phyloP scores from a whole-genome alignment of 2,888 invertebrate species.

The Horisme vitalbata region DNA sequence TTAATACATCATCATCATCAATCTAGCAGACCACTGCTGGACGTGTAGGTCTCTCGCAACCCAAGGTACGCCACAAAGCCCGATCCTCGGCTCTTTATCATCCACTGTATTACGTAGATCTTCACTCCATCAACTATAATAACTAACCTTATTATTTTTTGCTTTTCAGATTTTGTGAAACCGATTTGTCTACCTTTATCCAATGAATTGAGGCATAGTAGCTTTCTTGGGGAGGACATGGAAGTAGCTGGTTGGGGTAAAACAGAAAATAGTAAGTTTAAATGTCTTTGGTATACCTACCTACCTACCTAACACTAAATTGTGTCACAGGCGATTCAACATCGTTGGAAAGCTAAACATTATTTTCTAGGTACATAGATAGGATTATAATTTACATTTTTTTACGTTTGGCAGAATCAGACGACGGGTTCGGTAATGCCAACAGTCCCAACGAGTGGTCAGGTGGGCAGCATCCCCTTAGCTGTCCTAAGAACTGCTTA shows the following conservation, averaged over 20 bases:
- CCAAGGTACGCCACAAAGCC: too few relatives aligned
- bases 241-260: slow-evolving; percentile 90
- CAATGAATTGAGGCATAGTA: slow-evolving; percentile 46
- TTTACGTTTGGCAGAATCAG: slow-evolving; percentile 27
- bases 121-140: too few relatives aligned
- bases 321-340: too few relatives aligned
- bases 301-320: too few relatives aligned
- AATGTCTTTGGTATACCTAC: too few relatives aligned
- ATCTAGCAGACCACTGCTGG: too few relatives aligned
- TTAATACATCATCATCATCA: too few relatives aligned
- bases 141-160: background rate
- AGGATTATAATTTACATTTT: background rate
- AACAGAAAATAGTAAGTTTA: slow-evolving; percentile 80
- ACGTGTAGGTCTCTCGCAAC: too few relatives aligned
- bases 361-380: too few relatives aligned
- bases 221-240: slow-evolving; percentile 73
- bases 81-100: too few relatives aligned
- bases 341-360: too few relatives aligned
- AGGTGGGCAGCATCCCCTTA: slow-evolving; percentile 22
- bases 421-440: slow-evolving; percentile 16
- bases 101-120: too few relatives aligned
- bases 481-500: slow-evolving; percentile 1
- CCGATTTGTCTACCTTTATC: slow-evolving; percentile 81
- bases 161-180: slow-evolving; percentile 67
- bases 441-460: slow-evolving; percentile 15